Evolutionary conservation across 2,797 vertebrate genomes (phyloP), one percentile per base, ranked within the genome.

Genomic region (Tapera naevia): DNA sequence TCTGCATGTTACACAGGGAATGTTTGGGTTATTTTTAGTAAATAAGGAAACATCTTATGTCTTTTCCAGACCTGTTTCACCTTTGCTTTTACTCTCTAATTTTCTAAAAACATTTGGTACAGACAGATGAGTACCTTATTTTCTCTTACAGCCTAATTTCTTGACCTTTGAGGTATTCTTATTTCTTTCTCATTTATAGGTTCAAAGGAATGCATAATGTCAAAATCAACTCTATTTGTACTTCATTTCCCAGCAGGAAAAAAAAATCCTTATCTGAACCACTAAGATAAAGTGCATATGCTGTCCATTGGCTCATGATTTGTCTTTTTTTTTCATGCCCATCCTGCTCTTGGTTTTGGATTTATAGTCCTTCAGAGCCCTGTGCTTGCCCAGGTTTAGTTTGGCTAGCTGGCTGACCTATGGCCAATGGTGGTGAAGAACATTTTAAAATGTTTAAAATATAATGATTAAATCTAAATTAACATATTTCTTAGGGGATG

Each of bases 21-120:
- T 2, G 5, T 64, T n/a, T 57, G 41, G 23, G 13, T 0, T 0
- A 15, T 51, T 90, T 75, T 71, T 3, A 51, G 32, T 4, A 60
- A 82, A 24, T 23, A 46, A 66, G 50, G 22, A 79, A 81, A 58
- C 1, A 28, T 3, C 7, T 62, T 46, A 18, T 9, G 9, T 8
- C 7, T 85, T 75, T 86, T 58, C 11, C 41, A 86, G 32, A 39
- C 14, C 10, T 50, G 5, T 46, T 58, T 81, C 8, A 12, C 32
- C 15, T 79, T 86, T 69, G 23, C 17, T 87, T 93, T 93, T 62
- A 39, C n/a, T 84, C 17, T 69, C 22, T 19, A 66, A 14, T 69
- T 88, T n/a, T 46, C n/a, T 35, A 43, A 41, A 86, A 81, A 51
- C 3, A 13, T 73, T 79, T 27, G 22, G n/a, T 69, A 86, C 5